Base-by-base conservation (phyloP, 2,797 vertebrate genomes). In the Jordanella pulchra region DNA sequence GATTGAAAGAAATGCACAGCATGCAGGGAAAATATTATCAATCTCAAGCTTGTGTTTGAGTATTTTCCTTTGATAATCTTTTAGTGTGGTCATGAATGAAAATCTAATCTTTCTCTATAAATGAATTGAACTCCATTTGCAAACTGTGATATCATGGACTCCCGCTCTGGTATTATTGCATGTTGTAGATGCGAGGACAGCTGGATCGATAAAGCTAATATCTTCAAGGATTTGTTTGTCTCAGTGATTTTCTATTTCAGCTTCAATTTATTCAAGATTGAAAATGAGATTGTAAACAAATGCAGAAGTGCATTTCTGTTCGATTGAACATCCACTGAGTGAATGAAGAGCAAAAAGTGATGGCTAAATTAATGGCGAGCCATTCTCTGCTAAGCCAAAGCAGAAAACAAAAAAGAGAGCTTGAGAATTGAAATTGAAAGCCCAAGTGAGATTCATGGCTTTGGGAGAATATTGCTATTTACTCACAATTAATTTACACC, bases 131-230 rank as follows among this genome's bases (percentile, higher is more conserved):
- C 55, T 78, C 55, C 25, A 65, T 48, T 39, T 61, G 32, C 65
- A 83, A 83, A 84, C 68, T 86, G 45, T 78, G 67, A 80, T 75
- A 82, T 78, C 51, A 84, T 60, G 28, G 70, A 69, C 74, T 82
- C 71, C 65, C 17, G 67, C 42, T 67, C 67, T 61, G 60, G 67
- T 73, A 55, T 84, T 80, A 88, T 73, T 53, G 77, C 69, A 80
- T 14, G 77, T 73, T 73, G 60, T 60, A 28, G n/a, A 73, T 65
- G 79, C 17, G 7, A 72, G 72, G 79, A 82, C 71, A 84, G 71
- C 58, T 28, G 54, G 80, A 84, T 91, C 83, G 15, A 89, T 91
- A 85, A 83, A 89, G 85, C 72, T 81, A 86, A 85, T 89, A 88
- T 86, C 69, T 78, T 82, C 66, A 60, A 64, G 77, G 73, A 72